Percentiles rank a stretch among this genome's conserved stretches.
These are phyloP conservation scores for Nematopogon swammerdamellus DNA, from an alignment of 2,888 invertebrate genomes.

Conservation along the genomic window DNA sequence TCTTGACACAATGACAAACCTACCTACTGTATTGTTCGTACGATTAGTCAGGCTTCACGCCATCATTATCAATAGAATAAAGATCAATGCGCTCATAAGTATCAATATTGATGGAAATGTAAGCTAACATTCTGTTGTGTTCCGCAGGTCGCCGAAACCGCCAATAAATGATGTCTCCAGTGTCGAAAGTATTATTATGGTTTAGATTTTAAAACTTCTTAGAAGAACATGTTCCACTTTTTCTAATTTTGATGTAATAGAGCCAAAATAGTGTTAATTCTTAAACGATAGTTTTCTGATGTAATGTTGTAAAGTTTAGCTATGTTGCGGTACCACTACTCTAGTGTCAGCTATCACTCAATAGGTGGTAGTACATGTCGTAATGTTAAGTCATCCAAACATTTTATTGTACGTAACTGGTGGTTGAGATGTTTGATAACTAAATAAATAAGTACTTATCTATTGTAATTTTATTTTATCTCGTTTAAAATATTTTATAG, in stretches of 20 bases:
- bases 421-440: conserved; percentile 36
- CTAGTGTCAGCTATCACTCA: no score
- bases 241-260: conserved; percentile 33
- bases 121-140: no score
- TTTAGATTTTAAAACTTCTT: conserved; percentile 22
- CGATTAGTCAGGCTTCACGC: no score
- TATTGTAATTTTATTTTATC: not conserved
- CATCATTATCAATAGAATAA: no score
- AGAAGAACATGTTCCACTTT: conserved; percentile 24
- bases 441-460: conserved; percentile 30
- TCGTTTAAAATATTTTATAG: no score
- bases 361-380: no score
- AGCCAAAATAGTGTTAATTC: conserved; percentile 36
- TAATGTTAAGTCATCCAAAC: not conserved
- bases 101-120: no score
- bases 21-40: no score
- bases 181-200: conserved; percentile 19
- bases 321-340: no score
- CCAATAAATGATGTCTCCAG: conserved; percentile 27
- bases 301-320: no score
- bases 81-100: no score
- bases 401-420: conserved; percentile 24
- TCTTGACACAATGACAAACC: no score
- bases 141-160: conserved; percentile 48
- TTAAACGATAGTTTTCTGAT: not conserved